Percentiles rank a stretch among this genome's conserved stretches.
Conservation (phyloP, 2,888 invertebrate genomes). For the Macrosoma leucophasiata region DNA sequence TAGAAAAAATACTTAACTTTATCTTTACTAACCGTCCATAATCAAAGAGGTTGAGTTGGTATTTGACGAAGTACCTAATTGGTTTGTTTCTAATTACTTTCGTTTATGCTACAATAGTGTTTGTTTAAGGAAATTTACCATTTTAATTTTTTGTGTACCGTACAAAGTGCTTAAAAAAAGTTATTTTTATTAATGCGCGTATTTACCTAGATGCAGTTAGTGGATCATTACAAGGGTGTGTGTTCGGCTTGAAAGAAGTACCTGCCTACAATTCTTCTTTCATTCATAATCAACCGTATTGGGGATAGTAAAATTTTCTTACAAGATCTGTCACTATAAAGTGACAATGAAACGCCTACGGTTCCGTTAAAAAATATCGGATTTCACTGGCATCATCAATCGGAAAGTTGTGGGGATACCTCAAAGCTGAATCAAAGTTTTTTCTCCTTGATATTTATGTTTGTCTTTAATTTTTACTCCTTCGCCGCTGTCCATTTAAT, state of each 20-base stretch:
- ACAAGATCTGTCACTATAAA: conserved; percentile 37
- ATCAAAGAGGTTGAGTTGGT: too few species aligned
- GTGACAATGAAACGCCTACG: conserved; percentile 51
- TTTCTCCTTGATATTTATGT: conserved; percentile 64
- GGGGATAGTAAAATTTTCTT: conserved; percentile 44
- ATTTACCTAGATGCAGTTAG: too few species aligned
- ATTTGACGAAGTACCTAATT: too few species aligned
- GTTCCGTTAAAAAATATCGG: conserved; percentile 58
- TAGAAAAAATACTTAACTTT: conserved; percentile 38
- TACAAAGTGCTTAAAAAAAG: neutral
- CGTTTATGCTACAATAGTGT: too few species aligned
- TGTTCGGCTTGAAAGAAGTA: too few species aligned
- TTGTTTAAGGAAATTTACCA: too few species aligned
- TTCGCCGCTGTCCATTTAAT: conserved; percentile 67
- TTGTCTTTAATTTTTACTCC: conserved; percentile 72
- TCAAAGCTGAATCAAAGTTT: conserved; percentile 58
- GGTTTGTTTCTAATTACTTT: too few species aligned
- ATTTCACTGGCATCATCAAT: conserved; percentile 65
- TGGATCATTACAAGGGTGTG: too few species aligned
- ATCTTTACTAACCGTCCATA: conserved; percentile 30
- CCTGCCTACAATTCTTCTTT: too few species aligned
- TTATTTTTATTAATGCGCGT: conserved; percentile 1
- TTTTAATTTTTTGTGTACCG: too few species aligned
- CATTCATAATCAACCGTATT: conserved; percentile 53
- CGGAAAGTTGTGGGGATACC: conserved; percentile 36